Percentiles rank a stretch among this genome's conserved stretches.
phyloP scores from a whole-genome alignment of 2,797 vertebrate genomes.

The Pseudochirops corinnae region DNA sequence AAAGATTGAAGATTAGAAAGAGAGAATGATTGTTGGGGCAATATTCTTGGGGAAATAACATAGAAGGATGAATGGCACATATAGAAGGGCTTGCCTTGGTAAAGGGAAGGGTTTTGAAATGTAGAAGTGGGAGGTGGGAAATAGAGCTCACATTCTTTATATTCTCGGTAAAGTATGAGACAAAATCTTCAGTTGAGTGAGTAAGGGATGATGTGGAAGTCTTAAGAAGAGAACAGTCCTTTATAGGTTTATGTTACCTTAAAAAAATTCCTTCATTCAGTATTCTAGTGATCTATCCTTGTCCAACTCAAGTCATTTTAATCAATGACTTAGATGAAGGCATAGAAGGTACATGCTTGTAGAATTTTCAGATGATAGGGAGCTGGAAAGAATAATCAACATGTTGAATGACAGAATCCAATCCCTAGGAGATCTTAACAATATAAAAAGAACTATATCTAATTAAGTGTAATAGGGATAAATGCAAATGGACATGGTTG shows the following conservation, averaged over 20 bases:
- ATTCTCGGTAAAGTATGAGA: background rate
- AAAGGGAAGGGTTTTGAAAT: background rate
- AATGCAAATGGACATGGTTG: background rate
- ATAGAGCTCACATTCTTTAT: background rate
- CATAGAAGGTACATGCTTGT: background rate
- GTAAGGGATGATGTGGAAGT: background rate
- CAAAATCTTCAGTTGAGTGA: background rate
- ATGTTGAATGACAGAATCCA: background rate
- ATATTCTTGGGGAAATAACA: background rate
- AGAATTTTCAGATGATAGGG: background rate
- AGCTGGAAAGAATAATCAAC: background rate
- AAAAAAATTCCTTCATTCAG: background rate
- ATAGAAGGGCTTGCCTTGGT: background rate
- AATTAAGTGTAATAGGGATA: background rate
- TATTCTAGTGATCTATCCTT: background rate
- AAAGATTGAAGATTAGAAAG: background rate
- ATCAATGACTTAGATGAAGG: background rate
- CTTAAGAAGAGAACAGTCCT: background rate
- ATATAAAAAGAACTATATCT: background rate
- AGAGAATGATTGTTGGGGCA: background rate
- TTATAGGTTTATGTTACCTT: background rate
- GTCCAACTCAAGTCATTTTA: background rate
- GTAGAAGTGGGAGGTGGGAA: background rate
- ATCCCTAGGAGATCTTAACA: background rate
- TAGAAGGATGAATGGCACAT: background rate